Base-by-base conservation (phyloP, 2,113 vertebrate species). In the Misgurnus anguillicaudatus region DNA sequence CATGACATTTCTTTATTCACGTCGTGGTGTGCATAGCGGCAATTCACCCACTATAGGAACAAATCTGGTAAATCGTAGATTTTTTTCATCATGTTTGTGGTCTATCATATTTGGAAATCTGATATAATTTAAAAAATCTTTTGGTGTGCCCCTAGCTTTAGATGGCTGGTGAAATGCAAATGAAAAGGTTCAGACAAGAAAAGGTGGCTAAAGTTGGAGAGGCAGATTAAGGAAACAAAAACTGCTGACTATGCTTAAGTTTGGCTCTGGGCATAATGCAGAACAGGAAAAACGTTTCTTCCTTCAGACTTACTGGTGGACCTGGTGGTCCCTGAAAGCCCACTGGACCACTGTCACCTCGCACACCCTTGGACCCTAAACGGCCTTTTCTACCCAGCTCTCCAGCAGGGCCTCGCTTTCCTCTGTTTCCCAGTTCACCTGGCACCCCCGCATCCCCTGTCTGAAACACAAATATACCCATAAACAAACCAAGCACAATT, bases 251-350 rank as follows among this genome's bases (percentile, higher is more conserved):
- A 31, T 31, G 24, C 24, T 31, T 31, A 31, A 31, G 24, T 31
- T 31, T 31, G 24, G 24, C 9, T 4, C 14, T 48, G 66, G 19
- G 9, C 6, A 31, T 48, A 31, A 16, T 0, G 13, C 31, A 67
- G 45, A 24, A 48, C 47, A 48, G 6, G 47, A 48, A 11, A 9
- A 13, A 48, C 10, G 11, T 31, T 31, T 31, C 3, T 31, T 31
- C 3, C 24, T 62, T 31, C 1, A 38, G 38, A 91, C 89, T 90
- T 83, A 93, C 92, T 55, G 87, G 87, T 66, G 86, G 89, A 65
- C 91, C 92, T 57, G 86, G 82, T 5, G 89, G 87, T 11, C 93
- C 91, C 81, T 86, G 68, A 36, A 90, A 92, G 31, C 92, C 93
- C 75, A 89, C 88, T 24, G 83, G 88, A 66, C 90, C 82, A 7